Conservation (phyloP, 2,797 vertebrate species). For the Labroides dimidiatus region DNA sequence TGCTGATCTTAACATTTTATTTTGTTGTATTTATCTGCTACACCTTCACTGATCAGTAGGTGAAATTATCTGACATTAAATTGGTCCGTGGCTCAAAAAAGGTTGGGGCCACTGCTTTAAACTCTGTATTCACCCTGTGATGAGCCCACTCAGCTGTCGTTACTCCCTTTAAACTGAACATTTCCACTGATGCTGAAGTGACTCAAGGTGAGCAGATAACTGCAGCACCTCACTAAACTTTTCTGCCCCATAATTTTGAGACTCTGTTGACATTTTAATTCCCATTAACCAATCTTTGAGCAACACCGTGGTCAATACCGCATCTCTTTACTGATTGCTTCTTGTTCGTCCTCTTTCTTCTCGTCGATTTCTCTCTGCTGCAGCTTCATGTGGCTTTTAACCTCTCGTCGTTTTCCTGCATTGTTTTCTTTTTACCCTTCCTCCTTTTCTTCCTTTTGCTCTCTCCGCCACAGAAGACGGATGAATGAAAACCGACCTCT, state of each 20-base stretch:
- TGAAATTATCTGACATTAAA: no score
- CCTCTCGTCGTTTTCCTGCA: neutral
- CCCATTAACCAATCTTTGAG: neutral
- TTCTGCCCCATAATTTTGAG: neutral
- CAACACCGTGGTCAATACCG: neutral
- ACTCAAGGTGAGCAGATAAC: neutral
- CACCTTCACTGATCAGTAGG: no score
- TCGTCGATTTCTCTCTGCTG: neutral
- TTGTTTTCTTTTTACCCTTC: neutral
- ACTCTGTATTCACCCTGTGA: neutral
- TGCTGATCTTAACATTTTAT: no score
- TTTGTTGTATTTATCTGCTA: no score
- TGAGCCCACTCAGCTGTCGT: neutral
- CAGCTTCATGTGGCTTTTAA: neutral
- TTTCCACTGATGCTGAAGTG: neutral
- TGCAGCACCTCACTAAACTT: neutral
- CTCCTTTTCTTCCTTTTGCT: neutral
- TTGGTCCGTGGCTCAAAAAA: no score
- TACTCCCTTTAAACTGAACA: neutral
- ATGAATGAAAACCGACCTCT: neutral
- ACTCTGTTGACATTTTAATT: constrained; percentile 4
- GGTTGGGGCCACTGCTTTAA: no score
- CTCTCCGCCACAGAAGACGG: neutral
- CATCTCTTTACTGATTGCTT: neutral
- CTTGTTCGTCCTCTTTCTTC: neutral